Base-by-base conservation (phyloP, 2,113 vertebrate genomes). In the Corythoichthys intestinalis region DNA sequence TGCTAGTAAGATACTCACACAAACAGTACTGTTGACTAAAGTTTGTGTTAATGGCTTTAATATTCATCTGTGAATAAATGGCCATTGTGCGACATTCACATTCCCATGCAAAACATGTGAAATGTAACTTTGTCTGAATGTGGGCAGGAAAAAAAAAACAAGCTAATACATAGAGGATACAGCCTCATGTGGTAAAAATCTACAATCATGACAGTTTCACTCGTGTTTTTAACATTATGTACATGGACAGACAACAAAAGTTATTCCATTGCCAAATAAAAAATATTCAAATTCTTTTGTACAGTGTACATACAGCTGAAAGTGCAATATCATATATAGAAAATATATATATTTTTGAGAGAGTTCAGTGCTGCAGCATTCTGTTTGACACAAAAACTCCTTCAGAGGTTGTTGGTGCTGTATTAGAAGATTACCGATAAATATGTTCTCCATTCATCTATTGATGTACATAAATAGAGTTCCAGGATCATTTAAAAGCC, bases 71-170 rank as follows among this genome's bases (percentile, higher is more conserved):
- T 88, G 93, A 83, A 91, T 92, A 94, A 94, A 94, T 91, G 90
- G 91, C 90, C 88, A 78, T 83, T 82, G 69, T 78, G 73, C 73
- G 76, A 83, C 56, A 88, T 90, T 85, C 52, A 79, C 74, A 70
- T 74, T 79, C 73, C 77, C 84, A 85, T 77, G 79, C 60, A 95
- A 95, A 95, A 95, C 94, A 95, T 89, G 92, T 92, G 87, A 85
- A 78, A 83, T 88, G 79, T 77, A 86, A 75, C 81, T 62, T n/a
- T 77, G 76, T 90, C 83, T 72, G 52, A 75, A 81, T 81, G 67
- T 94, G 94, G 91, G 92, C 94, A 97, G 96, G 97, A 95, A 95
- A 94, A 94, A 92, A 95, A 88, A 81, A 93, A 92, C 94, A 95
- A 95, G 94, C 95, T 96, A 93, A 81, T 93, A 90, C 78, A 10